Evolutionary conservation across 2,113 vertebrate genomes (phyloP).

Genomic region (Rhinoptilus africanus): DNA sequence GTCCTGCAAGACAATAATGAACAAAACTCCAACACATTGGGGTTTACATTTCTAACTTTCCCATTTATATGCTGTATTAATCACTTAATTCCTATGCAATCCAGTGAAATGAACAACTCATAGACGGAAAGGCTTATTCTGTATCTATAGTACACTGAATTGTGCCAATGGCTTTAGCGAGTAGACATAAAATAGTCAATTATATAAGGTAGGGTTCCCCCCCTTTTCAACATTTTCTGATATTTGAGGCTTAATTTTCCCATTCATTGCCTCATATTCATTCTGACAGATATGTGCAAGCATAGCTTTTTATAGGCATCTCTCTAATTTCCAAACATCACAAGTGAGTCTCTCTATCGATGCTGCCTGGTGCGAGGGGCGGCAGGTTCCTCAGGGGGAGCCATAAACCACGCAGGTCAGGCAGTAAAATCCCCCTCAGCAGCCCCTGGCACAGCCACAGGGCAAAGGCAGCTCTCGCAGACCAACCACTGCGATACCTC

Average conservation of each 20-base stretch:
- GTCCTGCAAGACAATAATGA: neutral
- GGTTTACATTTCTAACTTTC: neutral
- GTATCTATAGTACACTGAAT: neutral
- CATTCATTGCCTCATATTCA: neutral
- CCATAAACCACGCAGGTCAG: neutral
- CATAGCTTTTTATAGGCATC: neutral
- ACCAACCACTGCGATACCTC: neutral
- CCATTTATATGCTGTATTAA: neutral
- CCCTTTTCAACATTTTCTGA: neutral
- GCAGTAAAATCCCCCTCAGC: neutral
- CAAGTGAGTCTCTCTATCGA: rapidly evolving
- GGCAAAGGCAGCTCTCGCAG: neutral
- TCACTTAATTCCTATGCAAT: neutral
- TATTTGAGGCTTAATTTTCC: neutral
- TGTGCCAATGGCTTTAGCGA: neutral
- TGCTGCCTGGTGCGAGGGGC: neutral
- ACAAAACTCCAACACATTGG: neutral
- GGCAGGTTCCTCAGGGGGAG: neutral
- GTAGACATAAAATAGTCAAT: neutral
- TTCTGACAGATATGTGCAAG: neutral
- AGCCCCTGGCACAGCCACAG: neutral
- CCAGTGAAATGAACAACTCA: neutral
- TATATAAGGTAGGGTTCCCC: neutral
- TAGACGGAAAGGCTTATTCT: neutral
- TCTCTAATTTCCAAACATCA: neutral